Conservation (phyloP, 1,140 invertebrate genomes). For the Grapholita molesta region DNA sequence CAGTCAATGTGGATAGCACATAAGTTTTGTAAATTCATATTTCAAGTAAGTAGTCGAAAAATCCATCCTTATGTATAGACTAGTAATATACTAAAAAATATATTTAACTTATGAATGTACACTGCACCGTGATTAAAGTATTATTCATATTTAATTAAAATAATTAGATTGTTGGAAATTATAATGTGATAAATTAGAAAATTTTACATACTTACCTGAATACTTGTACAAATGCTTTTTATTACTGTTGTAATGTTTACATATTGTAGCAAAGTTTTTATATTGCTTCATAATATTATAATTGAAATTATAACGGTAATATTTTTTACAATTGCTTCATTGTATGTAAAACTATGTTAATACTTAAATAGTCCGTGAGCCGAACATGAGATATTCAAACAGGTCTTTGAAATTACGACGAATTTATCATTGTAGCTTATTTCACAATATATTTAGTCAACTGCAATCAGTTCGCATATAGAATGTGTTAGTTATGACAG, state of each 20-base stretch:
- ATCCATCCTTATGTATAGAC: background rate
- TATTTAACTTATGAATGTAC: background rate
- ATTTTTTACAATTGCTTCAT: background rate
- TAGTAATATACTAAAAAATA: background rate
- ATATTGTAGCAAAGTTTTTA: background rate
- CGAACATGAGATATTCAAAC: background rate
- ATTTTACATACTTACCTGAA: conserved; percentile 3
- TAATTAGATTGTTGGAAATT: background rate
- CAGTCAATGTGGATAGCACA: too few species aligned
- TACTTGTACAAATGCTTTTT: conserved; percentile 14
- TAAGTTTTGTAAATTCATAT: background rate
- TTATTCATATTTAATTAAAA: background rate
- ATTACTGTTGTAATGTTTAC: background rate
- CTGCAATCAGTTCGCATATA: too few species aligned
- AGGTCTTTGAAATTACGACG: background rate
- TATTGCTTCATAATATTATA: background rate
- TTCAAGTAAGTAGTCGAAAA: background rate
- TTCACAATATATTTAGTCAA: background rate
- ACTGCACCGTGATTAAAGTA: background rate
- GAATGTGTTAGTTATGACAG: too few species aligned
- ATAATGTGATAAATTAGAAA: conserved; percentile 15
- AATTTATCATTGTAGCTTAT: background rate
- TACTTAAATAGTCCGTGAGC: background rate
- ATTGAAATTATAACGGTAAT: background rate
- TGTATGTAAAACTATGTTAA: background rate